A percentile compares a stretch with the other conserved stretches of the same genome.
Evolutionary conservation across 2,113 vertebrate genomes (phyloP).

Genomic region (Mormoops blainvillei): DNA sequence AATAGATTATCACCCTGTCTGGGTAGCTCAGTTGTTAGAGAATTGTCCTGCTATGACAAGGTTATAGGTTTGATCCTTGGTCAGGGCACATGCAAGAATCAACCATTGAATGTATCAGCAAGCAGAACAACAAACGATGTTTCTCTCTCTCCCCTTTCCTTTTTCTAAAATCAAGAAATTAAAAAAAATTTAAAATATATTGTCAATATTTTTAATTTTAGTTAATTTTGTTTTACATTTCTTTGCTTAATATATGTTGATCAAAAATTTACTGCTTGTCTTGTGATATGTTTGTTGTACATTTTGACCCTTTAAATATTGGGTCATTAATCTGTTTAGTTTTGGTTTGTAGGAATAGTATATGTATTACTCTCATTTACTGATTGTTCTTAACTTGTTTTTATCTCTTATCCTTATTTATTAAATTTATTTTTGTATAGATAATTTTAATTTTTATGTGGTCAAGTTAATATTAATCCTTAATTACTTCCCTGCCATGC

Average conservation of each 20-base stretch:
- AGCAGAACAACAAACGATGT: too few relatives aligned
- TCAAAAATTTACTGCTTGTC: not conserved
- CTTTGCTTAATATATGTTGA: not conserved
- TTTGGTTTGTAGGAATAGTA: not conserved
- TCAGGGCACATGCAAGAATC: too few relatives aligned
- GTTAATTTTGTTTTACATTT: not conserved
- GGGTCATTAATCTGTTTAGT: not conserved
- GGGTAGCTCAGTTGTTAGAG: too few relatives aligned
- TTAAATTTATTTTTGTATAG: not conserved
- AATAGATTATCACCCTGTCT: not conserved
- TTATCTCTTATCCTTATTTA: not conserved
- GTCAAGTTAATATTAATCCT: not conserved
- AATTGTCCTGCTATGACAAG: too few relatives aligned
- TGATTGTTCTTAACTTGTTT: not conserved
- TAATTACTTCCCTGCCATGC: not conserved
- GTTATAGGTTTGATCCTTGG: too few relatives aligned
- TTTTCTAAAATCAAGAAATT: too few relatives aligned
- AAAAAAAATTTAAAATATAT: too few relatives aligned
- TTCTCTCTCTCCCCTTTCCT: too few relatives aligned
- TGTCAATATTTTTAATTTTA: not conserved
- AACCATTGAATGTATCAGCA: too few relatives aligned
- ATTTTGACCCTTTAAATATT: not conserved
- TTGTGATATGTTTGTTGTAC: not conserved
- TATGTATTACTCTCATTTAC: not conserved
- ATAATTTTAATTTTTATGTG: not conserved